Base-by-base conservation (phyloP, 2,113 vertebrate genomes). In the Cariama cristata region DNA sequence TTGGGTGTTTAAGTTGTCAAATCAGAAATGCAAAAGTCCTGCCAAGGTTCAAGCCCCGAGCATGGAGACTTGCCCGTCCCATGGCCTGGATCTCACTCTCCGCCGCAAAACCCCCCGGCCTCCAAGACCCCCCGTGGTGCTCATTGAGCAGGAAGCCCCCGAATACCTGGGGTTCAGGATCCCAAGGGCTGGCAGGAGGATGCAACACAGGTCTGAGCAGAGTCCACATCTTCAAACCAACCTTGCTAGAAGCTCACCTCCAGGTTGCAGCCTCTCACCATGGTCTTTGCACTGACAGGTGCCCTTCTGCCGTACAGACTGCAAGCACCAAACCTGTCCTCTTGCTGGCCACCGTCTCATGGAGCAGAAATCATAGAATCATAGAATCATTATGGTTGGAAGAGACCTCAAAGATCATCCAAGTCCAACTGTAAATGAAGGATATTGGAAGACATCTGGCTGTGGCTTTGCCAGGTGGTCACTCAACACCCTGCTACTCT, bases 51-150 rank as follows among this genome's bases (percentile, higher is more conserved):
- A 20, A n/a, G 32, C 24, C 56, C 82, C 45, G 52, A 53, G 30
- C 28, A 4, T 4, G 24, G 67, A 45, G 42, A 14, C 11, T 42
- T 47, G 6, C 9, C 77, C 3, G 0, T 33, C 40, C 69, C 1
- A 0, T 60, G 73, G 28, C 32, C 69, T 60, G 55, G 32, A 27
- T 24, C 40, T 88, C 45, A 22, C 19, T 45, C 10, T 79, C 14
- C 4, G 3, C 44, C 4, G 1, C 0, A 0, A 33, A 79, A 23
- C 14, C 8, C 44, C 49, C 32, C 0, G 0, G 33, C 42, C 53
- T 49, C 50, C 2, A 0, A 44, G 40, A 11, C 12, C 27, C 17
- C 13, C 15, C 2, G 0, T 2, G 3, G 1, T n/a, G 28, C 23
- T 17, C 8, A 5, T 44, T 2, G 2, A 16, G 47, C 50, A 44